These are phyloP conservation scores for Coregonus clupeaformis DNA, from an alignment of 2,113 vertebrate species.

Conservation along the genomic window DNA sequence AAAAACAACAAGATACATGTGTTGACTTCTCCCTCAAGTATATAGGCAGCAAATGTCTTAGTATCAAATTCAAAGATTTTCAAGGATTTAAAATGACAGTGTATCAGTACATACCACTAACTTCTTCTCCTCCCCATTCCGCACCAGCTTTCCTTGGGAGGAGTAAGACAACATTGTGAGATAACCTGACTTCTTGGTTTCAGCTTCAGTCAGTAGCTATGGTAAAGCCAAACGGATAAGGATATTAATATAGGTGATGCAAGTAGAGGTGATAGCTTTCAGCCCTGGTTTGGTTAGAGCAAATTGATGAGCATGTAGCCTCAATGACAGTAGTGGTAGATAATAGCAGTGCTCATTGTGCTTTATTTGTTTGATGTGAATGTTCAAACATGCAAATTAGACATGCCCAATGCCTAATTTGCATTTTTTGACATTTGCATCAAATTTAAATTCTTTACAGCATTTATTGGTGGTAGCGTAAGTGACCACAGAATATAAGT, in stretches of 20 bases:
- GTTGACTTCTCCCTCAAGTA: neutral
- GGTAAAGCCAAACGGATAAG: slow-evolving; percentile 1
- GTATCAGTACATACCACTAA: slow-evolving; percentile 59
- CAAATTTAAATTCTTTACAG: no score
- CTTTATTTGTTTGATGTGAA: no score
- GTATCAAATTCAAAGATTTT: no score
- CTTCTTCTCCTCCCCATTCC: slow-evolving; percentile 50
- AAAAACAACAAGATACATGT: neutral
- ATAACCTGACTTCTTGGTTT: slow-evolving; percentile 10
- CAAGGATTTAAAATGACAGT: no score
- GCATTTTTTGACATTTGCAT: neutral
- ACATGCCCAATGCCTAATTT: neutral
- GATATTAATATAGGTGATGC: neutral
- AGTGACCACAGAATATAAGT: no score
- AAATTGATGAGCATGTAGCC: neutral
- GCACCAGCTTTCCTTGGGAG: slow-evolving; percentile 65
- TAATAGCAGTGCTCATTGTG: neutral
- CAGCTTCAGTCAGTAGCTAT: slow-evolving; percentile 24
- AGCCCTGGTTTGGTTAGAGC: no score
- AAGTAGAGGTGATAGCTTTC: no score
- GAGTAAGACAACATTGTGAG: slow-evolving; percentile 59
- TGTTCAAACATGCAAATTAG: no score
- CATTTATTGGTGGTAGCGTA: no score
- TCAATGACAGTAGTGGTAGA: neutral
- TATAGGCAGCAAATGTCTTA: neutral